phyloP scores from a whole-genome alignment of 2,797 vertebrate genomes.

The Premnoplex brunnescens region DNA sequence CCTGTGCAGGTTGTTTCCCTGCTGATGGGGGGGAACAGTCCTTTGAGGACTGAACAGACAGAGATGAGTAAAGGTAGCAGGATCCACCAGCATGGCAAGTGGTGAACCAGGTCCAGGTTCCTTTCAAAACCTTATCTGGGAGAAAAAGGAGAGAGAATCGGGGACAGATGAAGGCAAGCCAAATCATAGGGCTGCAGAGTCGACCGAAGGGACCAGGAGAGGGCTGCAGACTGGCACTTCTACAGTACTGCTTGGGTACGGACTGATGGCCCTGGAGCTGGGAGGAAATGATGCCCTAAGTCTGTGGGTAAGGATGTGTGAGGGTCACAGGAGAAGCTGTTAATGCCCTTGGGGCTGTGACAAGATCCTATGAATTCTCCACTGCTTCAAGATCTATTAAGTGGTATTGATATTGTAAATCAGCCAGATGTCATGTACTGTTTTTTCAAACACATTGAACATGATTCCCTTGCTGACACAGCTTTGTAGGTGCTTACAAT shows the following conservation, averaged over 20 bases:
- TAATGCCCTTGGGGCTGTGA: neutral
- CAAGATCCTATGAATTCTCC: neutral
- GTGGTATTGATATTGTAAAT: neutral
- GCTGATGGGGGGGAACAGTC: neutral
- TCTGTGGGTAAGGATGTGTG: neutral
- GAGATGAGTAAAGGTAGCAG: neutral
- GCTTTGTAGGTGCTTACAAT: neutral
- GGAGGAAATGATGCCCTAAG: neutral
- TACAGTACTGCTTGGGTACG: neutral
- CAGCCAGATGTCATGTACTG: neutral
- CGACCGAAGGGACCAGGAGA: neutral
- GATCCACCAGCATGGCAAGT: neutral
- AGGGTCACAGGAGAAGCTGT: neutral
- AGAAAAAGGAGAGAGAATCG: neutral
- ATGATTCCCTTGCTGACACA: neutral
- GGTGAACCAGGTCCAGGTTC: neutral
- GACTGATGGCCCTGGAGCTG: neutral
- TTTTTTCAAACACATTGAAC: neutral
- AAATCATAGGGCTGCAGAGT: accelerated
- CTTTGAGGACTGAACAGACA: neutral
- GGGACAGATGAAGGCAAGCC: neutral
- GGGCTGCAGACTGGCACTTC: neutral
- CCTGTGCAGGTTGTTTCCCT: accelerated
- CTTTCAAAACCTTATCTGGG: neutral
- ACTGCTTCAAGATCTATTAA: neutral